phyloP scores from a whole-genome alignment of 2,113 vertebrate species.

The Leptodactylus fuscus region DNA sequence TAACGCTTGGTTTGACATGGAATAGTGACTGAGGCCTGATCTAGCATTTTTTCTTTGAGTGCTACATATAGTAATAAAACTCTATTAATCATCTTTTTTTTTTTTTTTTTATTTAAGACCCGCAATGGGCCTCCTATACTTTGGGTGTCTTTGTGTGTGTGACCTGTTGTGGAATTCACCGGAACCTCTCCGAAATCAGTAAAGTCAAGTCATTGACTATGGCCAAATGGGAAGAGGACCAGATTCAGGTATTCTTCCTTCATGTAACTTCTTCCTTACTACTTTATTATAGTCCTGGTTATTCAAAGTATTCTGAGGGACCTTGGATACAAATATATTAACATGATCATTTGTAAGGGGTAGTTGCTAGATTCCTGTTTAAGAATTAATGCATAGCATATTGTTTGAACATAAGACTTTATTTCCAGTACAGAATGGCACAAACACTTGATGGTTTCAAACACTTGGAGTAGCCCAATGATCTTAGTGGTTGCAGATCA shows the following conservation, averaged over 20 bases:
- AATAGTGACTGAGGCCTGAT: background rate
- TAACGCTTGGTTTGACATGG: too few species aligned
- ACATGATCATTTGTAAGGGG: too few species aligned
- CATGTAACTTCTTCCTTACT: background rate
- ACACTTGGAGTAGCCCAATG: too few species aligned
- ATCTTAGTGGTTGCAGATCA: too few species aligned
- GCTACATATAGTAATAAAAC: background rate
- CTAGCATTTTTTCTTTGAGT: background rate
- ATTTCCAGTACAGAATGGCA: too few species aligned
- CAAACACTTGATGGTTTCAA: too few species aligned
- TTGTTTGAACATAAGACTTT: too few species aligned
- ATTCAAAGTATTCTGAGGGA: too few species aligned
- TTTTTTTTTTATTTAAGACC: constrained; percentile 73
- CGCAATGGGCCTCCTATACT: constrained; percentile 86
- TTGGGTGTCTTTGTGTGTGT: constrained; percentile 86
- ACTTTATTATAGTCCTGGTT: background rate
- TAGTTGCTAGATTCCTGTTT: too few species aligned
- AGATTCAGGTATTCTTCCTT: constrained; percentile 77
- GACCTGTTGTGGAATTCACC: constrained; percentile 83
- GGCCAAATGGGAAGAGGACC: constrained; percentile 80
- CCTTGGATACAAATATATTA: too few species aligned
- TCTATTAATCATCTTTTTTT: background rate
- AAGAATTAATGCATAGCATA: too few species aligned
- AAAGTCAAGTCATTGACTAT: constrained; percentile 82
- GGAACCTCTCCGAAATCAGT: constrained; percentile 80